Conservation (phyloP, 2,113 vertebrate genomes). For the Ctenodactylus gundi region DNA sequence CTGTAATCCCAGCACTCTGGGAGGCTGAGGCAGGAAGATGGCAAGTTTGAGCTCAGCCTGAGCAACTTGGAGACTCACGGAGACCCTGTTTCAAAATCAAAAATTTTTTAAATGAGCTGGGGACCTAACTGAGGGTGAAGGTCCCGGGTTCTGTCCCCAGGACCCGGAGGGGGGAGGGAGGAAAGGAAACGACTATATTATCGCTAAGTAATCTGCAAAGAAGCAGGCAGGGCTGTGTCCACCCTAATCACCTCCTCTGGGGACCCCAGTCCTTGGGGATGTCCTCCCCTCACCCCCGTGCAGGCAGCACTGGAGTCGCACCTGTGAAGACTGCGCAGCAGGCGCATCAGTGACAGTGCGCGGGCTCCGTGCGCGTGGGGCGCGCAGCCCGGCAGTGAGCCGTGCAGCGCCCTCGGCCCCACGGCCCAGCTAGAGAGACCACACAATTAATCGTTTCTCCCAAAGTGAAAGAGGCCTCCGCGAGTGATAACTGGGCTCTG, state of each 20-base stretch:
- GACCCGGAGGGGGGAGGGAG: no score
- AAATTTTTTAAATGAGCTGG: no score
- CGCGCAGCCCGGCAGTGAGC: slow-evolving; percentile 75
- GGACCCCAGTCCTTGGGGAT: accelerated
- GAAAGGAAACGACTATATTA: no score
- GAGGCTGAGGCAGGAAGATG: no score
- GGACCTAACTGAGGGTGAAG: no score
- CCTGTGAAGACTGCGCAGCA: slow-evolving; percentile 65
- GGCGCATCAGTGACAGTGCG: not conserved
- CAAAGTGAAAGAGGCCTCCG: slow-evolving; percentile 43
- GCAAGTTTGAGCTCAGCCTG: no score
- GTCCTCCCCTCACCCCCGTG: not conserved
- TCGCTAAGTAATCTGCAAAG: not conserved
- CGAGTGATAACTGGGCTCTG: slow-evolving; percentile 74
- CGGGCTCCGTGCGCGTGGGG: slow-evolving; percentile 52
- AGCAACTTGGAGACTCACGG: no score
- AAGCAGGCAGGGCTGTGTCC: not conserved
- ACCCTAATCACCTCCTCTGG: accelerated
- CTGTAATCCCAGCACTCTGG: no score
- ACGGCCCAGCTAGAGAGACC: not conserved
- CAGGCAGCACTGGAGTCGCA: not conserved
- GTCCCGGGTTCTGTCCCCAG: no score
- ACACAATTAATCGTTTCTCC: not conserved
- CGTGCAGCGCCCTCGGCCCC: not conserved
- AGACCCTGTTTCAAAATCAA: no score